phyloP scores from a whole-genome alignment of 2,888 invertebrate genomes.

The Caenorhabditis sinica region DNA sequence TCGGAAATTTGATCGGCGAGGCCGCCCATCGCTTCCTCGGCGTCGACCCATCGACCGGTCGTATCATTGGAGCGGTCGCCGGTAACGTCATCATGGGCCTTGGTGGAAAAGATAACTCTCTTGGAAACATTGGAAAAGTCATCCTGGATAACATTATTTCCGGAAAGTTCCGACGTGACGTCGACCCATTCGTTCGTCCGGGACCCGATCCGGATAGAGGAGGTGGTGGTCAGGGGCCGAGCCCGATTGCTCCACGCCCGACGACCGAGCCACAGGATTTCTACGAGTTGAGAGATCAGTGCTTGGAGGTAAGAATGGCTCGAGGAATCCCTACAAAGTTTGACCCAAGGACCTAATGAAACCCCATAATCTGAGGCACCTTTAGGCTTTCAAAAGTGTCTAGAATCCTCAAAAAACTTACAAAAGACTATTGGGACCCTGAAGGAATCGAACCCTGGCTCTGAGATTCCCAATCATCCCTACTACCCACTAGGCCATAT shows the following conservation, averaged over 20 bases:
- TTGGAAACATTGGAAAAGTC: slow-evolving; percentile 83
- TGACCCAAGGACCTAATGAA: background rate
- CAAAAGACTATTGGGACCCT: no score
- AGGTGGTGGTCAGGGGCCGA: slow-evolving; percentile 71
- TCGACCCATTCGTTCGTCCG: slow-evolving; percentile 79
- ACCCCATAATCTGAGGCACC: background rate
- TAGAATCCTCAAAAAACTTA: no score
- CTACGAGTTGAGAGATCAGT: slow-evolving; percentile 88
- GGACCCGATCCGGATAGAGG: slow-evolving; percentile 64
- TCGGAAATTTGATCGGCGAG: slow-evolving; percentile 82
- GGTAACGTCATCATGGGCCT: slow-evolving; percentile 83
- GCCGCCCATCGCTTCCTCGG: slow-evolving; percentile 83
- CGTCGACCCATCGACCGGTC: slow-evolving; percentile 82
- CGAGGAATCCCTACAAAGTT: no score
- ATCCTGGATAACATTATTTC: slow-evolving; percentile 84
- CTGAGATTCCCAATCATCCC: no score
- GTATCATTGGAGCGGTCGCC: slow-evolving; percentile 81
- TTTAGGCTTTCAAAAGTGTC: no score
- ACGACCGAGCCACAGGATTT: slow-evolving; percentile 86
- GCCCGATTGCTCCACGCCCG: slow-evolving; percentile 73
- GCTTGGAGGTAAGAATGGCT: slow-evolving; percentile 86
- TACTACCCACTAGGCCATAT: no score
- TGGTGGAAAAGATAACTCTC: slow-evolving; percentile 83
- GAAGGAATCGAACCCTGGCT: no score
- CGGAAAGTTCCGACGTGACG: slow-evolving; percentile 83